Base-by-base conservation (phyloP, 2,113 vertebrate species). In the Phylloscopus trochilus region DNA sequence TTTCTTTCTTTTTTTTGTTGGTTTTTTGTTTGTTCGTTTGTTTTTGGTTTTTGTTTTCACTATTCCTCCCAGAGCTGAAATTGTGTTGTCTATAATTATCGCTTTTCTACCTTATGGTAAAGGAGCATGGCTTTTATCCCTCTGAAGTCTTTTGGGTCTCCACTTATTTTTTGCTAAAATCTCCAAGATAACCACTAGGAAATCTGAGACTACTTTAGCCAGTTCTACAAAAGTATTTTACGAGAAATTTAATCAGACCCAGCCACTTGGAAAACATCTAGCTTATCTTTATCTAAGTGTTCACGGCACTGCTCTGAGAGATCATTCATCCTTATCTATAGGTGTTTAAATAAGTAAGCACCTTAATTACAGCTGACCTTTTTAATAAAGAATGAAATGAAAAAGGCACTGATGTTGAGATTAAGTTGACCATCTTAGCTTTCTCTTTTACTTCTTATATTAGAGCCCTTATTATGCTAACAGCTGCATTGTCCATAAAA, bases 331-430 rank as follows among this genome's bases (percentile, higher is more conserved):
- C 72, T 90, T 97, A 96, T 91, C 86, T 94, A 43, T 69, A 92
- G 75, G 55, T 94, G 55, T 92, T 95, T 96, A 93, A 95, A 95
- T 94, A 95, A 93, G 55, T 80, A 92, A 94, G 88, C 51, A 90
- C 85, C 85, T 90, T 96, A 94, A 96, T 97, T 96, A 95, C 46
- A 69, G 46, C 63, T 90, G 95, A 93, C 93, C 96, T 96, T 92
- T 94, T 92, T 80, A 96, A 95, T 93, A 83, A 96, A 96, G 49
- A 68, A 96, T 85, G 82, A 88, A 88, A 94, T 86, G 62, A 74
- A 94, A 86, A 94, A 86, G 80, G 43, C 83, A 63, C 27, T 58
- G 83, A 80, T 90, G 33, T 49, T 49, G n/a, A 92, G 92, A 93
- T 92, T 75, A 82, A 58, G 66, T 75, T 82, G 74, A 62, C 58